Conservation (phyloP, 2,113 vertebrate genomes). For the Tachycineta bicolor region DNA sequence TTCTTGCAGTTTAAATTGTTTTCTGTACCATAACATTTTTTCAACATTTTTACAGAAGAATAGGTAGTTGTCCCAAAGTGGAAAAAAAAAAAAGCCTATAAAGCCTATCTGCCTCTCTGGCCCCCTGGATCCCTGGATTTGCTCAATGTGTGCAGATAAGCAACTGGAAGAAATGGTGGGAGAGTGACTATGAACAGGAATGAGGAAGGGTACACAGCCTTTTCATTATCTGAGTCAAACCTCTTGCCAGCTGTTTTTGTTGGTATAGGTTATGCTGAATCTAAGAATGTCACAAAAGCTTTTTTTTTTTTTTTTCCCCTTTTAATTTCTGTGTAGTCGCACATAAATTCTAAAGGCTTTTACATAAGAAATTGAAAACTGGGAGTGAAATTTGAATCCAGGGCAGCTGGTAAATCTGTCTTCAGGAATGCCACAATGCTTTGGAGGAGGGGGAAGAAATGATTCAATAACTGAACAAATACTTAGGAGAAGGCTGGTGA, state of each 20-base stretch:
- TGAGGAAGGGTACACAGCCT: neutral
- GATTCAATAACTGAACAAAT: neutral
- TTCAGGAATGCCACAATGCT: neutral
- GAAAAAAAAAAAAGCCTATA: neutral
- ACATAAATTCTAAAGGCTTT: neutral
- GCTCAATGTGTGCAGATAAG: neutral
- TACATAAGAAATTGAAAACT: neutral
- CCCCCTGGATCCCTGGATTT: neutral
- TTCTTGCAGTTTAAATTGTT: neutral
- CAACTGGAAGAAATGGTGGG: neutral
- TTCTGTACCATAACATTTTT: neutral
- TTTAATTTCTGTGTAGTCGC: neutral
- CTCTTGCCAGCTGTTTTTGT: neutral
- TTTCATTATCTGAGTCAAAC: neutral
- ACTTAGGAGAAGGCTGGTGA: neutral
- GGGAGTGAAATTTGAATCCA: conserved; percentile 3
- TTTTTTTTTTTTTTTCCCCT: neutral
- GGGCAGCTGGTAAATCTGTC: neutral
- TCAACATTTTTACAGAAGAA: neutral
- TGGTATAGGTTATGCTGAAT: neutral
- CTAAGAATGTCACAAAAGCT: neutral
- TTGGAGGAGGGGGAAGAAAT: neutral
- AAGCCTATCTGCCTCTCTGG: neutral
- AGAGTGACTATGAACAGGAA: neutral
- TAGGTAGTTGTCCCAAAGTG: neutral